phyloP scores from a whole-genome alignment of 2,888 invertebrate genomes.

The Ptilodon capucinus region DNA sequence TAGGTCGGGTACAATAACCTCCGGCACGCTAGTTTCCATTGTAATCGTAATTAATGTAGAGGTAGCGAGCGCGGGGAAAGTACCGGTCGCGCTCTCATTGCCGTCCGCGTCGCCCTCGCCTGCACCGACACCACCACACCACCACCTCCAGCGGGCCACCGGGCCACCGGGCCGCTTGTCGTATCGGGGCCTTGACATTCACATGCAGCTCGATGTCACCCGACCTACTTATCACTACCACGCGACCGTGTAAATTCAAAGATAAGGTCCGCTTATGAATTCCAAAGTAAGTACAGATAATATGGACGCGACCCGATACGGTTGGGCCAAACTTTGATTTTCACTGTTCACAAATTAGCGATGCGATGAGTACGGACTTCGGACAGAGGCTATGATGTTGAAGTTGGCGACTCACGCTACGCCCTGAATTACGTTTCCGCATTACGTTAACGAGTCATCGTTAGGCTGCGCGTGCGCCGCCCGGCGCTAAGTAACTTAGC shows the following conservation, averaged over 20 bases:
- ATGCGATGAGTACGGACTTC: neutral
- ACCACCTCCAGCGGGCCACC: constrained; percentile 2
- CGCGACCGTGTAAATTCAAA: constrained; percentile 2
- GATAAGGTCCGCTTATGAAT: constrained; percentile 1
- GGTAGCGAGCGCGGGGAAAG: constrained; percentile 47
- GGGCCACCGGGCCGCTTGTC: constrained; percentile 1
- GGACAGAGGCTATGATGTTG: constrained; percentile 13
- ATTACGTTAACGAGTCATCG: constrained; percentile 39
- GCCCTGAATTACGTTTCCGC: constrained; percentile 64
- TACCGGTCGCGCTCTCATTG: constrained; percentile 56
- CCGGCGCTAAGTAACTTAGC: constrained; percentile 2
- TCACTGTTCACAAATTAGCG: neutral
- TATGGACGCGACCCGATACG: constrained; percentile 25
- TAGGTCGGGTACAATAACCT: constrained; percentile 26
- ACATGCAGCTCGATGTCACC: constrained; percentile 9
- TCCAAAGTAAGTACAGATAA: constrained; percentile 19
- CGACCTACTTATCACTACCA: constrained; percentile 7
- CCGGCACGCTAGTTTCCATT: constrained; percentile 24
- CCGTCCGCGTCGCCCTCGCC: constrained; percentile 36
- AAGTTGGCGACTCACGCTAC: constrained; percentile 29
- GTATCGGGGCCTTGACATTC: constrained; percentile 28
- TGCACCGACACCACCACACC: neutral
- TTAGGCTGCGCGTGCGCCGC: constrained; percentile 13
- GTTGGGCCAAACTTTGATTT: constrained; percentile 4
- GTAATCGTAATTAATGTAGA: constrained; percentile 32